Evolutionary conservation across 2,113 vertebrate species (phyloP).

Genomic region (Tychaedon coryphoeus): DNA sequence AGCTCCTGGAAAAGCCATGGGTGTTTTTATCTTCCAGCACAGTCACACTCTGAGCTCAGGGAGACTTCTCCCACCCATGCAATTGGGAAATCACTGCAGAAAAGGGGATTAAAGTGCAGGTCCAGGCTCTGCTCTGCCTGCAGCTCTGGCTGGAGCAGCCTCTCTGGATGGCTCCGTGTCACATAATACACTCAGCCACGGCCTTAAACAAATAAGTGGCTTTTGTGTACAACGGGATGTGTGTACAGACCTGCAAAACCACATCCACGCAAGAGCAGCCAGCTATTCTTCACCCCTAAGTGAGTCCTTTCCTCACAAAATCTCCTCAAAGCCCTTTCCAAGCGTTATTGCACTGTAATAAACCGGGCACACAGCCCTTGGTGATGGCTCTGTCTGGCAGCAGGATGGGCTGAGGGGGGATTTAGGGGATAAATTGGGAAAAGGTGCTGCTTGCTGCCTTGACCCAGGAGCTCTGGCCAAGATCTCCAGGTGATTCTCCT

Average conservation of each 20-base stretch:
- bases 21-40: constrained; percentile 6
- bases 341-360: background rate
- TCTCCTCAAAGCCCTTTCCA: background rate
- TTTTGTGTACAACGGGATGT: constrained; percentile 38
- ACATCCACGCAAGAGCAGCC: background rate
- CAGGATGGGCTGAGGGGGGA: background rate
- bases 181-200: background rate
- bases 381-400: background rate
- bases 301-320: constrained; percentile 16
- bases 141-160: constrained; percentile 50
- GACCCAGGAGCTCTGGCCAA: accelerated
- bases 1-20: constrained; percentile 44
- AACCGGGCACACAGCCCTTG: background rate
- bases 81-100: constrained; percentile 63
- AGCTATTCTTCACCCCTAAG: constrained; percentile 29
- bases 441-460: background rate
- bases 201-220: constrained; percentile 16
- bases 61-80: constrained; percentile 7
- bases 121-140: constrained; percentile 51
- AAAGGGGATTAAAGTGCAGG: constrained; percentile 51
- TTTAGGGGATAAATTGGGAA: accelerated
- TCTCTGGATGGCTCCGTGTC: constrained; percentile 47
- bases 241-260: constrained; percentile 50
- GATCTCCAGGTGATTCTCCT: background rate
- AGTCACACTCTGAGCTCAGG: background rate